Percentiles rank a stretch among this genome's conserved stretches.
phyloP scores from a whole-genome alignment of 2,888 invertebrate genomes.

The Metalampra italica region DNA sequence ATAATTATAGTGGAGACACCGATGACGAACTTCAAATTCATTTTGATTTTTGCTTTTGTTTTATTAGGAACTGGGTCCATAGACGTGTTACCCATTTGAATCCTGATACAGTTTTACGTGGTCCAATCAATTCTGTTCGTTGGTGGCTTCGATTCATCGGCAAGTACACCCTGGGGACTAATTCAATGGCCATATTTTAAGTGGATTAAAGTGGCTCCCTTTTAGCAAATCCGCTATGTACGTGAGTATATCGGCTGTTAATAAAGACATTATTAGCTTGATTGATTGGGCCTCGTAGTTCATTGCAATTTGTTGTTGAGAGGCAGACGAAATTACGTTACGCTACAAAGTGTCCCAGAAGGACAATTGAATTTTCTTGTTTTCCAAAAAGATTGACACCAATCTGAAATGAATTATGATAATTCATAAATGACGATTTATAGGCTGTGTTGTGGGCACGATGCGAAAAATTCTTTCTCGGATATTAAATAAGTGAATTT shows the following conservation, averaged over 20 bases:
- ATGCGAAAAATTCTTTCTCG: no score
- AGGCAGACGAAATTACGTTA: background rate
- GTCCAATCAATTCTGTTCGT: constrained; percentile 32
- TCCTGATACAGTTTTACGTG: constrained; percentile 41
- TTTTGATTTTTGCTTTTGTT: constrained; percentile 23
- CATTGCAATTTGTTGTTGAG: constrained; percentile 10
- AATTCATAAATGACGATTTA: no score
- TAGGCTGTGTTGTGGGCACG: no score
- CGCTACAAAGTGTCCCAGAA: background rate
- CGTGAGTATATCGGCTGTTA: constrained; percentile 40
- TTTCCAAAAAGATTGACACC: no score
- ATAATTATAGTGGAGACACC: constrained; percentile 30
- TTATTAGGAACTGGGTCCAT: constrained; percentile 12
- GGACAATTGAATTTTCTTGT: no score
- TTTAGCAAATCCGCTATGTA: constrained; percentile 48
- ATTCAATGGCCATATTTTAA: constrained; percentile 54
- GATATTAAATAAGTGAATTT: no score
- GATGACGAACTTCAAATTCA: constrained; percentile 40
- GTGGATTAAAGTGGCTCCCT: constrained; percentile 67
- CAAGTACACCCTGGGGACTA: constrained; percentile 47
- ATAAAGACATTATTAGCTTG: constrained; percentile 54
- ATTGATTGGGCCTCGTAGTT: constrained; percentile 40
- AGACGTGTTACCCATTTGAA: constrained; percentile 50
- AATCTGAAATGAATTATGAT: no score
- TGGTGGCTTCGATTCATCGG: constrained; percentile 37